These are phyloP conservation scores for Batillaria attramentaria DNA, from an alignment of 1,140 invertebrate genomes.

Conservation along the genomic window DNA sequence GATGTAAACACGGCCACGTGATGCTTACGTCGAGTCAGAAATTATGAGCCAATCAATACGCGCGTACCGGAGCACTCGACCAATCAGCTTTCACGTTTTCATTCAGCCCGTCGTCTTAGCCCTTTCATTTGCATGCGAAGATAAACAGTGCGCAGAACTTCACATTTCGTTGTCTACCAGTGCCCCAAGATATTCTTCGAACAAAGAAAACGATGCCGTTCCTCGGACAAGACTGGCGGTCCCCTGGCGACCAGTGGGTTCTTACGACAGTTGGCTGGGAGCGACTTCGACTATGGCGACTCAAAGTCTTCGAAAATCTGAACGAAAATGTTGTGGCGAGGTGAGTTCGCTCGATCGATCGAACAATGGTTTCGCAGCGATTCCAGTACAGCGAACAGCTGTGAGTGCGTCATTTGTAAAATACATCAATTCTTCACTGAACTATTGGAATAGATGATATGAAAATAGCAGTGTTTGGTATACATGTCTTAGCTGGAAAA, in stretches of 20 bases:
- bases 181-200: background rate
- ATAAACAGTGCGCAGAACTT: constrained; percentile 59
- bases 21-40: constrained; percentile 36
- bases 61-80: background rate
- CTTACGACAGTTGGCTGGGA: constrained; percentile 90
- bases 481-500: no score
- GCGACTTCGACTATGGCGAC: constrained; percentile 64
- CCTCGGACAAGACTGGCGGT: constrained; percentile 80
- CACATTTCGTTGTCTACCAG: constrained; percentile 14
- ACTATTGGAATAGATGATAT: no score
- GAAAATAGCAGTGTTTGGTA: no score
- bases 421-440: no score
- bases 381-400: no score
- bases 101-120: constrained; percentile 35
- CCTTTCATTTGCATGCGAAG: constrained; percentile 59
- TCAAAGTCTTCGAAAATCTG: constrained; percentile 69
- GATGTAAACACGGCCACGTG: constrained; percentile 61
- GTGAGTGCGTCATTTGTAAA: no score
- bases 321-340: constrained; percentile 68
- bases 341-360: no score
- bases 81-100: constrained; percentile 34
- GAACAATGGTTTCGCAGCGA: no score
- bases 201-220: constrained; percentile 86
- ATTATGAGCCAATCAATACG: constrained; percentile 43
- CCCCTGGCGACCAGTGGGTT: constrained; percentile 97